Percentiles rank a stretch among this genome's conserved stretches.
Evolutionary conservation across 2,113 vertebrate genomes (phyloP).

Genomic region (Peromyscus leucopus): DNA sequence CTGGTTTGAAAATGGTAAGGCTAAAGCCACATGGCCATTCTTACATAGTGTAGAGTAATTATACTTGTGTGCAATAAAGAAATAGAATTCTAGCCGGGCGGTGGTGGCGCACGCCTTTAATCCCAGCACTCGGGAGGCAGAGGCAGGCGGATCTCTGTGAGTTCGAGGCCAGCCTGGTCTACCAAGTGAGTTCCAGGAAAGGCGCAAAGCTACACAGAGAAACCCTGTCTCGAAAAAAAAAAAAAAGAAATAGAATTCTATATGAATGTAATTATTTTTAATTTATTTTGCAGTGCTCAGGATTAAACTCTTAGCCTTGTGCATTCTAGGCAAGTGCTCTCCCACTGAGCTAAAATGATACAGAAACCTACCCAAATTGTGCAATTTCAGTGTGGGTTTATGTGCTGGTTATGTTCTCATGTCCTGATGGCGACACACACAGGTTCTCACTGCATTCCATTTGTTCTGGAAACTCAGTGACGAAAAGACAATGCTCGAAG

Average conservation of each 20-base stretch:
- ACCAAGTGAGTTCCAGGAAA: no score
- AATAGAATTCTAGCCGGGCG: background rate
- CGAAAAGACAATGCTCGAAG: background rate
- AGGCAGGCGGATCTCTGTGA: no score
- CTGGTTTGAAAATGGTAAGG: background rate
- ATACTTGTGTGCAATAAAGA: constrained; percentile 13
- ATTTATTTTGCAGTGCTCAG: background rate
- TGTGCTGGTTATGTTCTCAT: background rate
- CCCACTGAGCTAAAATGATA: background rate
- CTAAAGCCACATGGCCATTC: background rate
- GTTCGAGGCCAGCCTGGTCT: no score
- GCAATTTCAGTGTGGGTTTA: background rate
- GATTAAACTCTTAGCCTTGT: background rate
- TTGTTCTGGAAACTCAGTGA: background rate
- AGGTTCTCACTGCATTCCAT: background rate
- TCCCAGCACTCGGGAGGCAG: no score
- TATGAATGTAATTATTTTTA: background rate
- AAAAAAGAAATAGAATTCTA: background rate
- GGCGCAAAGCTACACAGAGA: no score
- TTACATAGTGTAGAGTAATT: background rate
- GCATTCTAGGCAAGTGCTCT: background rate
- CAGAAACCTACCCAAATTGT: background rate
- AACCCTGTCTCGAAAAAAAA: no score
- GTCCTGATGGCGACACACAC: background rate
- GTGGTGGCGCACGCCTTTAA: no score